Evolutionary conservation across 2,113 vertebrate species (phyloP), one percentile per base, ranked within the genome.

Genomic region (Amblyopsis rosae): DNA sequence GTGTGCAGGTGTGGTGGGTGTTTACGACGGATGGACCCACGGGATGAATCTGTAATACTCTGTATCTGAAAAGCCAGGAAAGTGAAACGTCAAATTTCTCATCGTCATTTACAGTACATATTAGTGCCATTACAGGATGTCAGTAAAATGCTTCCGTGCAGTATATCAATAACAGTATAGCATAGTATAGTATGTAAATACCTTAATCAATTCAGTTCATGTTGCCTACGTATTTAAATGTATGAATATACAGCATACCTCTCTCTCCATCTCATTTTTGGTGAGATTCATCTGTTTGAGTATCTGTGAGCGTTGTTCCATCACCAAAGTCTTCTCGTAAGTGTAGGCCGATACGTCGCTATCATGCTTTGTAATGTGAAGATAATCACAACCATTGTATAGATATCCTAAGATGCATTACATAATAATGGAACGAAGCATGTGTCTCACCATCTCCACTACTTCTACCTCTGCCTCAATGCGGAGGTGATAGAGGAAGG

Each of bases 251-350:
- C 48, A 53, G 3, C 16, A 11, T 57, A 99, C 97, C 95, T 99
- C 98, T 73, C 98, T 92, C 82, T 99, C 98, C 62, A 93, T 93
- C 87, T 99, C 98, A 0, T 95, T 99, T 92, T 99, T 99, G 75
- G 98, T 98, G 62, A 99, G 91, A 74, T 99, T 96, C 98, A 99
- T 99, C 86, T 99, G 95, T 76, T 99, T 99, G 69, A 99, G 95
- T 83, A 99, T 99, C 90, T 98, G 95, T 13, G 96, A 96, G 15
- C 98, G 92, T 70, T 99, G 96, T 66, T 99, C 98, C 98, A 99
- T 98, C 75, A 98, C 86, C 61, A 99, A 66, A 0, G 97, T 99
- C 93, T 98, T 99, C 92, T 99, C 98, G 0, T 99, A 99, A 53
- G 96, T 98, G 88, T 99, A 99, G 46, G 95, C 96, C 0, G 97